Conservation (phyloP, 1,140 invertebrate genomes). For the Oscheius sp. region DNA sequence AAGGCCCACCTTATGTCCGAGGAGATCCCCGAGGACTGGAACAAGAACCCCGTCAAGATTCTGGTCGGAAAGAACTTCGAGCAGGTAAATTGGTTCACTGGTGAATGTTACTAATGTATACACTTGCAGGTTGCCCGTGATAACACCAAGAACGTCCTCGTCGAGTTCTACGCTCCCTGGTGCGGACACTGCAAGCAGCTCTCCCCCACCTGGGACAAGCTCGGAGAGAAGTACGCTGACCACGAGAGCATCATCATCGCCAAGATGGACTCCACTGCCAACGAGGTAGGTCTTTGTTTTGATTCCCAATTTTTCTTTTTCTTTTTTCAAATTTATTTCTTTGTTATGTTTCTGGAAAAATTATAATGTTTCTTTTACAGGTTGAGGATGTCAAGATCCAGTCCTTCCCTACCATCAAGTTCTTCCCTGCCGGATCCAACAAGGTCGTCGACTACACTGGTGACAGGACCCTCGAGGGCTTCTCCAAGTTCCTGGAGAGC, state of each 20-base stretch:
- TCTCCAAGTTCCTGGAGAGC: constrained; percentile 85
- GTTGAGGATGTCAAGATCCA: constrained; percentile 78
- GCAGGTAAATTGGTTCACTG: constrained; percentile 67
- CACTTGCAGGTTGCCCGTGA: constrained; percentile 70
- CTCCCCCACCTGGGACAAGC: constrained; percentile 87
- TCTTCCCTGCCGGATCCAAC: constrained; percentile 69
- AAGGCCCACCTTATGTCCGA: constrained; percentile 86
- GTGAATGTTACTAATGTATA: background rate
- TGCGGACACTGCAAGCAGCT: constrained; percentile 91
- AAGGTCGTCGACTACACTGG: constrained; percentile 87
- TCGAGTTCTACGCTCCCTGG: constrained; percentile 91
- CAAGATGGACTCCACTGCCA: constrained; percentile 96
- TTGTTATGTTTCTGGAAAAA: too few species aligned
- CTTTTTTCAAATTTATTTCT: too few species aligned
- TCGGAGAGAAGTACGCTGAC: constrained; percentile 80
- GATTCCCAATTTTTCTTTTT: too few species aligned
- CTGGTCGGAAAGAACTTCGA: constrained; percentile 94
- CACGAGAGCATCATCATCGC: constrained; percentile 83
- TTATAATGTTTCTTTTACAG: constrained; percentile 18
- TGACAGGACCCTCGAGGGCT: constrained; percentile 86
- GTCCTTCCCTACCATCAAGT: constrained; percentile 92
- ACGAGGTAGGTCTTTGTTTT: constrained; percentile 73
- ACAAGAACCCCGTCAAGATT: constrained; percentile 87
- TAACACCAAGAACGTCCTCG: constrained; percentile 84
- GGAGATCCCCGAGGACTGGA: constrained; percentile 93